Base-by-base conservation (phyloP, 1,140 invertebrate genomes). In the Bombyx mandarina region DNA sequence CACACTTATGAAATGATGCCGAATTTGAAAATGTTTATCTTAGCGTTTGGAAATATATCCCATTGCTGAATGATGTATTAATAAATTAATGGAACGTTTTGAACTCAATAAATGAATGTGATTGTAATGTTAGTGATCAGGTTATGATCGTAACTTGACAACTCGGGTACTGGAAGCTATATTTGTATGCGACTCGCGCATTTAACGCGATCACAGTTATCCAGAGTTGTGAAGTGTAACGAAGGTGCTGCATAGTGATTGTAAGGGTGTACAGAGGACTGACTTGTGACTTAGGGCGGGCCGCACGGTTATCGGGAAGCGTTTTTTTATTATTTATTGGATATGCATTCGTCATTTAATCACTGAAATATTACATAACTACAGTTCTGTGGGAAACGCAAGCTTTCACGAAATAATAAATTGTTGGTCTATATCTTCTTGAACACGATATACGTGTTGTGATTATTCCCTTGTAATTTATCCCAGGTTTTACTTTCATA, bases 21-120 rank as follows among this genome's bases (percentile, higher is more conserved):
- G 80, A 86, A 82, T 85, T 86, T 76, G 65, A 76, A 69, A 71
- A 67, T 73, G 66, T 77, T 18, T 69, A 75, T 77, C 67, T 73
- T 75, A 79, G 79, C 78, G 74, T 8, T 82, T 80, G 69, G 65
- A 79, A 76, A 79, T 79, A 75, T 74, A 76, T 63, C 75, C 68
- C 74, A 72, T 81, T 77, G 74, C 72, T 75, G 67, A 18, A 18
- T 18, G 12, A 73, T 79, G 74, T 75, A 72, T 8, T 75, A 77
- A 71, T 75, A 71, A 77, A 35, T 35, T 35, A 35, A 35, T 35
- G 26, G 74, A 74, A 77, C 68, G 61, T 75, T 73, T 79, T 79
- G 71, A 71, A 75, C 77, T 79, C 75, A 75, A 78, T 74, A 77
- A 77, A 77, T 73, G 69, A 82, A 79, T 83, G 80, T 86, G 82